Conservation (phyloP, 2,797 vertebrate genomes). For the Gymnodraco acuticeps region DNA sequence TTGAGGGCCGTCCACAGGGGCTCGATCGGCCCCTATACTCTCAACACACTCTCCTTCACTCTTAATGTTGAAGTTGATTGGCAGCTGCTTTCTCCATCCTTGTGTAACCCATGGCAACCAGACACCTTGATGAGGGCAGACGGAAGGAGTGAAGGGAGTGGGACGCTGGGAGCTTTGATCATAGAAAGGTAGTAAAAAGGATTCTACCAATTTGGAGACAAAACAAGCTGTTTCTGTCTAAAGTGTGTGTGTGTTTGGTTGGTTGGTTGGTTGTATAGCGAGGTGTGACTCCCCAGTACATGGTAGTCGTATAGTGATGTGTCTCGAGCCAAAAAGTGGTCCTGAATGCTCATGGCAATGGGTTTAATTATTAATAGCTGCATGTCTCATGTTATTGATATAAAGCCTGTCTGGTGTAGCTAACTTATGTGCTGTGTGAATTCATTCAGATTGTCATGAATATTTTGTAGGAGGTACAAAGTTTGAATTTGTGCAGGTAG, state of each 20-base stretch:
- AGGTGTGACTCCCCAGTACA: not conserved
- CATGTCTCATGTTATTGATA: not conserved
- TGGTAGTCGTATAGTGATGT: not conserved
- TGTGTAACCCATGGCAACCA: constrained; percentile 34
- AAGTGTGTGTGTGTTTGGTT: not conserved
- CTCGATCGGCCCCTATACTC: not conserved
- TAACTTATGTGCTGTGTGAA: not conserved
- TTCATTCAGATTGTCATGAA: not conserved
- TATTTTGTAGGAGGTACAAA: not conserved
- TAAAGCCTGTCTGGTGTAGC: not conserved
- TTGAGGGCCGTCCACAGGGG: not conserved
- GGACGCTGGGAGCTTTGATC: not conserved
- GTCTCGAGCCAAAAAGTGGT: not conserved
- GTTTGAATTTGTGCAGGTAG: not conserved
- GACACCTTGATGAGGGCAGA: constrained; percentile 4
- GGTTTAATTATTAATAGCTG: not conserved
- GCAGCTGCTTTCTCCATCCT: not conserved
- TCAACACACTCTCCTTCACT: constrained; percentile 18
- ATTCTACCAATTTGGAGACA: not conserved
- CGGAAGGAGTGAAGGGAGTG: not conserved
- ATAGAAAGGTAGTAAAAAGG: not conserved
- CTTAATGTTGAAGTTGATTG: constrained; percentile 11
- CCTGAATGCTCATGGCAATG: not conserved
- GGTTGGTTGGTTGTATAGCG: not conserved
- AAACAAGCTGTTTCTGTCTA: not conserved